These are phyloP conservation scores for Nothobranchius kuhntae DNA, from an alignment of 2,113 vertebrate species.

Conservation along the genomic window DNA sequence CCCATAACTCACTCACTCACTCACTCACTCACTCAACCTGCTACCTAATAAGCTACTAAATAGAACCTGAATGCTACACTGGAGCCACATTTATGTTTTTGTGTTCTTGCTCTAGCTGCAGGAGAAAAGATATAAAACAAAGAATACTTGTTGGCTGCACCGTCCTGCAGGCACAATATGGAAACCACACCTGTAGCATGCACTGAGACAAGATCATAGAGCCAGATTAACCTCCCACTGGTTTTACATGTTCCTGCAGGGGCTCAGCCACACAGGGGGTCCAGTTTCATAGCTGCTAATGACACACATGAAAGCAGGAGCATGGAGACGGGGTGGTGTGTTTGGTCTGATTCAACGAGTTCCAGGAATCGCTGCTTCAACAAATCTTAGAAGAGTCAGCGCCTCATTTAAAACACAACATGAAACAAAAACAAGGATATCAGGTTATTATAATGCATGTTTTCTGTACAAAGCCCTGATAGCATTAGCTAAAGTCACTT, in stretches of 20 bases:
- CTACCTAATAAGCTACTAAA: not conserved
- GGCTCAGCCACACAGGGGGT: conserved; percentile 10
- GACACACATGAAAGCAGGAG: conserved; percentile 49
- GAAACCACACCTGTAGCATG: conserved; percentile 14
- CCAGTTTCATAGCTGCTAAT: conserved; percentile 38
- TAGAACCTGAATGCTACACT: not conserved
- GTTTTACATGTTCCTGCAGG: conserved; percentile 52
- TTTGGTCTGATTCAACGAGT: not conserved
- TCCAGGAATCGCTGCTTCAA: conserved; percentile 15
- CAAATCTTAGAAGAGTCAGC: not conserved
- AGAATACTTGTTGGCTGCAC: not conserved
- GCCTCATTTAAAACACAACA: not conserved
- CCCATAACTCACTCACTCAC: not conserved
- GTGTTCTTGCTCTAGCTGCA: not conserved
- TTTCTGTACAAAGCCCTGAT: too few species aligned
- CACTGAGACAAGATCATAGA: conserved; percentile 35
- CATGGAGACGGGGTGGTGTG: not conserved
- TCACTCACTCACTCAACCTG: too few species aligned
- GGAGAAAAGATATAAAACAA: not conserved
- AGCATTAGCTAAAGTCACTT: too few species aligned
- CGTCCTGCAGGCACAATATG: not conserved
- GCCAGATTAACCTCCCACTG: conserved; percentile 23
- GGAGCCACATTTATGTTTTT: not conserved
- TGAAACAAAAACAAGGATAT: not conserved
- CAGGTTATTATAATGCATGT: too few species aligned